A percentile compares a stretch with the other conserved stretches of the same genome.
Conservation (phyloP, 2,797 vertebrate genomes). For the Sebastes cheni region DNA sequence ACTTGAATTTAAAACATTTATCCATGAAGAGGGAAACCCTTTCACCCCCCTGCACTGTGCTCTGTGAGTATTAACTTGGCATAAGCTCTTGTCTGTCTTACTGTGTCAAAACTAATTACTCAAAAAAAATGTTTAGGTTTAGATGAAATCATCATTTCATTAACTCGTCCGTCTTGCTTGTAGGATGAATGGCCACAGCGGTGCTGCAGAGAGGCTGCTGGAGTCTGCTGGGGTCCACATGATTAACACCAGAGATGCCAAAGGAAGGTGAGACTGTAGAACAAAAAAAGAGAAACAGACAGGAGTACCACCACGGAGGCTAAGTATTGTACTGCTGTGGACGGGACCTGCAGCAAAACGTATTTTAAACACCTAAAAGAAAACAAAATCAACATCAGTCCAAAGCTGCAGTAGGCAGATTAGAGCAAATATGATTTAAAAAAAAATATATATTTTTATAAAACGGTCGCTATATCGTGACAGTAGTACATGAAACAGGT, state of each 20-base stretch:
- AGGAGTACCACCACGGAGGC: no score
- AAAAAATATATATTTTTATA: no score
- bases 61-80: slow-evolving; percentile 87
- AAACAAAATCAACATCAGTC: no score
- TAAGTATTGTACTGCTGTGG: no score
- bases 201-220: slow-evolving; percentile 91
- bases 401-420: no score
- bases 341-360: no score
- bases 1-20: slow-evolving; percentile 98
- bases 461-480: no score
- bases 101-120: background rate
- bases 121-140: background rate
- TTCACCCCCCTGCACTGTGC: slow-evolving; percentile 99
- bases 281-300: no score
- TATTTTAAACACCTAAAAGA: no score
- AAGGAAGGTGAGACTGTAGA: slow-evolving; percentile 90
- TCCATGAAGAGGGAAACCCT: slow-evolving; percentile 94
- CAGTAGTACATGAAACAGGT: no score
- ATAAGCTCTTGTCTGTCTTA: background rate
- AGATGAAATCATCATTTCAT: background rate
- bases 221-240: slow-evolving; percentile 88
- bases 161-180: background rate
- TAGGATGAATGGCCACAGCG: slow-evolving; percentile 95
- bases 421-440: no score
- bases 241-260: slow-evolving; percentile 96